Base-by-base conservation (phyloP, 2,797 vertebrate genomes). In the Tangara arthus region DNA sequence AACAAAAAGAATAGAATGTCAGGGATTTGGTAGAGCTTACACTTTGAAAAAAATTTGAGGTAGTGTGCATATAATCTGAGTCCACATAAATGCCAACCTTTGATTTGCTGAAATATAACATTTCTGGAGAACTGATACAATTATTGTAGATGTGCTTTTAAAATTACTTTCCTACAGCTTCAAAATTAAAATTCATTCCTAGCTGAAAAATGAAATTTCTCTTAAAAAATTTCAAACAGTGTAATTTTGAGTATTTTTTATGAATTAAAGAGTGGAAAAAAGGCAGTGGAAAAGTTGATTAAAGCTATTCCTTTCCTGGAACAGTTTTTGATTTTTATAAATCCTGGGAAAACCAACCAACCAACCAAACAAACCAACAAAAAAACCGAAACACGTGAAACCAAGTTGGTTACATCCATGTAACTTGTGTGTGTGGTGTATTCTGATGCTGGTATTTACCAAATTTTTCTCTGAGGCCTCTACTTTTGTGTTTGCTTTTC, bases 321-420 rank as follows among this genome's bases (percentile, higher is more conserved):
- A 37, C 2, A 16, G 1, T 6, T 55, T 66, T 72, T 39, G 5
- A 13, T 50, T 89, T 81, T 66, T 68, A 49, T 28, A 46, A 57
- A 79, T 49, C 16, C 5, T 37, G 37, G 19, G 9, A 13, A n/a
- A 17, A 6, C 2, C 4, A 59, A 6, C 23, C 34, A 57, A 30
- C 3, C 5, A 57, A 30, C 3, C 6, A 57, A 24, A 7, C n/a
- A 35, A 34, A 1, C 20, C 24, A 34, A 4, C 16, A 42, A 52
- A 15, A n/a, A n/a, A n/a, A 35, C 35, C 7, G 21, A 56, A 56
- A 21, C 10, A 55, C 17, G 3, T 4, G 13, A 34, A 8, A 34
- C 52, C 2, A 18, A 2, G 8, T 46, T 76, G 47, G 12, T 34
- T 55, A 17, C 8, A 8, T 47, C 20, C 47, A 27, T 1, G 0